Percentiles rank a stretch among this genome's conserved stretches.
Conservation (phyloP, 2,797 vertebrate species). For the Tolypeutes matacus region DNA sequence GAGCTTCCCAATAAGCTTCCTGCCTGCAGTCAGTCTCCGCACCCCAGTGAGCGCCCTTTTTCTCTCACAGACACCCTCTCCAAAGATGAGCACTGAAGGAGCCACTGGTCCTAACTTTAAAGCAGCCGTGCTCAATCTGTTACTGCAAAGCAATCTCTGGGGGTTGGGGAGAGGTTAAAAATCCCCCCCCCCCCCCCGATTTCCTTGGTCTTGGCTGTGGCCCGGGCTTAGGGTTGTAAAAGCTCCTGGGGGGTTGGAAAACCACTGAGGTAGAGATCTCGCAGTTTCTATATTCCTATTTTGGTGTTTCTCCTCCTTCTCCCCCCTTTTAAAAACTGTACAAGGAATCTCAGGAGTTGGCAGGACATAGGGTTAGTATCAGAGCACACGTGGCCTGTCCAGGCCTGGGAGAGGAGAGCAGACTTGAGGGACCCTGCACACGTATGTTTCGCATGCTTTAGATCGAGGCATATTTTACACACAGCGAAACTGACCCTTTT, state of each 20-base stretch:
- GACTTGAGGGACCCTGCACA: background rate
- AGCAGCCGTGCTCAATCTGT: background rate
- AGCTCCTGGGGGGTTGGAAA: background rate
- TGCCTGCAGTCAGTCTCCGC: too few species aligned
- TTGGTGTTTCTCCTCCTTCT: background rate
- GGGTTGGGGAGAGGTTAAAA: background rate
- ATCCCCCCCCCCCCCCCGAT: background rate
- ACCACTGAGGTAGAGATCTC: background rate
- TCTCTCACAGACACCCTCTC: too few species aligned
- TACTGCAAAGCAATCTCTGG: background rate
- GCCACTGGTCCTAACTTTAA: fast-evolving
- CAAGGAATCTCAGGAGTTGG: background rate
- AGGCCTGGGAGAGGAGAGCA: background rate
- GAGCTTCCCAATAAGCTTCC: too few species aligned
- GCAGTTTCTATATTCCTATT: background rate
- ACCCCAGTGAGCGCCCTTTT: too few species aligned
- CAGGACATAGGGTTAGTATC: background rate
- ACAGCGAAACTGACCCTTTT: background rate
- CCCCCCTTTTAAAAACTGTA: background rate
- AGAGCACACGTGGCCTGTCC: background rate
- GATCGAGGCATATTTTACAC: background rate
- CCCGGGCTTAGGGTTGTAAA: background rate
- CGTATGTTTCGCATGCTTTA: background rate
- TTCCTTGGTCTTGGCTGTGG: fast-evolving
- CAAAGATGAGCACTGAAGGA: background rate